phyloP scores from a whole-genome alignment of 2,888 invertebrate species.

The Sepioteuthis lessoniana region DNA sequence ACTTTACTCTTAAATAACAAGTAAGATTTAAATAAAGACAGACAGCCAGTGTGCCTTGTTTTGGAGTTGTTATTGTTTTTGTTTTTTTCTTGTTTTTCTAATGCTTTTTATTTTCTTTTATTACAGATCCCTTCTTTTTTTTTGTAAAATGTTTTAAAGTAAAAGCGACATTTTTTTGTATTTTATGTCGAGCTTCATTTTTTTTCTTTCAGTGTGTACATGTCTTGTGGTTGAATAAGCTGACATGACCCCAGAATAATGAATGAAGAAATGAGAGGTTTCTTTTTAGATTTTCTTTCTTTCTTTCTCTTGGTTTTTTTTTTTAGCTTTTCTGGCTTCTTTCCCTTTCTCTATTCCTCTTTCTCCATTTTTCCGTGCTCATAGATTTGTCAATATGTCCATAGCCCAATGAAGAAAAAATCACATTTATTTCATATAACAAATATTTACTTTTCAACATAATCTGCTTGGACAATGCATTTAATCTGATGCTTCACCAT shows the following conservation, averaged over 20 bases:
- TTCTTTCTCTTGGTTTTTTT: not conserved
- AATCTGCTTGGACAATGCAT: no score
- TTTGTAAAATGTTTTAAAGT: no score
- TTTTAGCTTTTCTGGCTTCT: not conserved
- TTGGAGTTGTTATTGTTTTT: no score
- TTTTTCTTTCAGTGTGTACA: not conserved
- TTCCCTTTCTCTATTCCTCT: not conserved
- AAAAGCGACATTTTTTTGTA: not conserved
- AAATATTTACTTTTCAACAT: no score
- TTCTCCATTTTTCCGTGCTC: not conserved
- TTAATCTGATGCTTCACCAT: no score
- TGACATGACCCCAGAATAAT: constrained; percentile 33
- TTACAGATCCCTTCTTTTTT: not conserved
- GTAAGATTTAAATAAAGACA: not conserved
- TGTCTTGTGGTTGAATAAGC: not conserved
- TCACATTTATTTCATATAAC: no score
- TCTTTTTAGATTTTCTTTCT: not conserved
- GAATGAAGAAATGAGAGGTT: not conserved
- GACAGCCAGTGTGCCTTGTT: not conserved
- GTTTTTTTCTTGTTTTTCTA: not conserved
- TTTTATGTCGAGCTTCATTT: not conserved
- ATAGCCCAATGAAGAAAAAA: no score
- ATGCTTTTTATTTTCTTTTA: not conserved
- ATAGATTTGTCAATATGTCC: no score
- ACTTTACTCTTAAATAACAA: not conserved